These are phyloP conservation scores for Zoroaster sp. DNA, from an alignment of 53 echinoderm and acorn worm species.

Conservation along the genomic window DNA sequence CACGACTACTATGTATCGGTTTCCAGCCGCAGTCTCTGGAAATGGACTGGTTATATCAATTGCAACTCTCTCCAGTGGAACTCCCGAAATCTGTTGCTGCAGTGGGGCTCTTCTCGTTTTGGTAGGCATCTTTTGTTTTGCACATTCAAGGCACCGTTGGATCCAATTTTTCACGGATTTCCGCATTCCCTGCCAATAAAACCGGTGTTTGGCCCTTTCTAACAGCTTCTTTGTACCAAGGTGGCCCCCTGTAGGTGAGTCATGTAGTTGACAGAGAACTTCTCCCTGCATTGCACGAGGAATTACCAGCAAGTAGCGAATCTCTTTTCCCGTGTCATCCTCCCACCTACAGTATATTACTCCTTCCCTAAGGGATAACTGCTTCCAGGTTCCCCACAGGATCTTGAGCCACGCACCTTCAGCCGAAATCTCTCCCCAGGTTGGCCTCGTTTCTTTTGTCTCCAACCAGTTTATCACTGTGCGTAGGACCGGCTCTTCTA, in stretches of 20 bases:
- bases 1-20: constrained; percentile 42
- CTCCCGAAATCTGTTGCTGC: constrained; percentile 28
- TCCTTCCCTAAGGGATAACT: neutral
- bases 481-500: neutral
- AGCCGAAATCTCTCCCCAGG: constrained; percentile 28
- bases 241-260: constrained; percentile 6
- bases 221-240: constrained; percentile 8
- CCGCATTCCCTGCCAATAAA: neutral
- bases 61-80: constrained; percentile 35
- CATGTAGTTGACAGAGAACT: constrained; percentile 12
- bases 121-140: neutral
- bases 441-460: neutral
- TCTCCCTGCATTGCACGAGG: neutral
- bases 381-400: constrained; percentile 37
- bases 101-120: neutral
- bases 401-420: neutral
- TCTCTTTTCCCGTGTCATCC: neutral
- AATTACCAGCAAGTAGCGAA: constrained; percentile 34
- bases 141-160: constrained; percentile 6
- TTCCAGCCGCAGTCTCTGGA: constrained; percentile 3
- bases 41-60: constrained; percentile 51
- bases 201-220: neutral
- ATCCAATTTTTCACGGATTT: constrained; percentile 28
- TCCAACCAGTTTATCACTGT: too few relatives aligned
- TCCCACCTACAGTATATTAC: constrained; percentile 24